Percentiles rank a stretch among this genome's conserved stretches.
phyloP scores from a whole-genome alignment of 2,888 invertebrate genomes.

The Temnothorax rugatulus region DNA sequence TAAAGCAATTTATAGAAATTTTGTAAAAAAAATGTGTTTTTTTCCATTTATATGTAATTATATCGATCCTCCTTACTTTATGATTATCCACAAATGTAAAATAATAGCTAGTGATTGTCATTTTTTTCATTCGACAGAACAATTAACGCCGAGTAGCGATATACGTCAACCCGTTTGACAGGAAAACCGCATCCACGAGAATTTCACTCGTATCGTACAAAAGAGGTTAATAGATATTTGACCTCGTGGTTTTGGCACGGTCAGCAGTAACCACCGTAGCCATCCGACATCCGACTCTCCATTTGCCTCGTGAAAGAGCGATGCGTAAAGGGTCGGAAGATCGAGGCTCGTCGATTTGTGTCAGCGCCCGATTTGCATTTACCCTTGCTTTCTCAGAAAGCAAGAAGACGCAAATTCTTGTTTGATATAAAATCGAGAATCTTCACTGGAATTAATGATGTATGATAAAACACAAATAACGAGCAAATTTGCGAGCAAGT shows the following conservation, averaged over 20 bases:
- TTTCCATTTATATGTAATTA: not conserved
- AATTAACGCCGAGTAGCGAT: slow-evolving; percentile 3
- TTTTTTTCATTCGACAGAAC: not conserved
- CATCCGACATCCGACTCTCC: slow-evolving; percentile 59
- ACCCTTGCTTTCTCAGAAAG: slow-evolving; percentile 15
- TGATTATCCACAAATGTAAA: not conserved
- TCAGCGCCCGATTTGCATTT: slow-evolving; percentile 59
- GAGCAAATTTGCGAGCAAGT: not conserved
- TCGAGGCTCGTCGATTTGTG: slow-evolving; percentile 55
- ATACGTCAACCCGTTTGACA: slow-evolving; percentile 42
- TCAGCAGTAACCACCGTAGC: slow-evolving; percentile 49
- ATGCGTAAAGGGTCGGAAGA: slow-evolving; percentile 62
- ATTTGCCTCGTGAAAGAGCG: slow-evolving; percentile 60
- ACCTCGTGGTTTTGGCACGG: slow-evolving; percentile 66
- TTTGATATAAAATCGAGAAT: not conserved
- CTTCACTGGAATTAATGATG: not conserved
- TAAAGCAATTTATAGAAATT: not conserved
- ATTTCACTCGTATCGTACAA: slow-evolving; percentile 27
- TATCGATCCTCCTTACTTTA: not conserved
- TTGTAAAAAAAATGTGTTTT: not conserved
- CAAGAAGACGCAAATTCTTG: not conserved
- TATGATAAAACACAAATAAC: not conserved
- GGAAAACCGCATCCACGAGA: slow-evolving; percentile 20
- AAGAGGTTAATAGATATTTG: slow-evolving; percentile 70
- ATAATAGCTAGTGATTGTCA: not conserved